Conservation (phyloP, 2,888 invertebrate species). For the Caenorhabditis sulstoni region DNA sequence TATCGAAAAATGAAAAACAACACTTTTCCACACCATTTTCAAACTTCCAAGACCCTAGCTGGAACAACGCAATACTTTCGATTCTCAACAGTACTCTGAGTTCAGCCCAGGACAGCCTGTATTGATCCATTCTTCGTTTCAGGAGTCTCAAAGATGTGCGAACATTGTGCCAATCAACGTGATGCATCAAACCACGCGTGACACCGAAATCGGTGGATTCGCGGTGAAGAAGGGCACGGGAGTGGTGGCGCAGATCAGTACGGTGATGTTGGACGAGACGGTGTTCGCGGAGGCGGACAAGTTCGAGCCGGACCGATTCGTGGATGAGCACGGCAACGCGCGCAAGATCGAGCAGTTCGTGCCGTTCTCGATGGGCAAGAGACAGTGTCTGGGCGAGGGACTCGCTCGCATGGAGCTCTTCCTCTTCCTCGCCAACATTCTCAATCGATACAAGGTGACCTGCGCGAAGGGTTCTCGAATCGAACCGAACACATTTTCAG, state of each 20-base stretch:
- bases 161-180: conserved; percentile 61
- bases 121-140: too few species aligned
- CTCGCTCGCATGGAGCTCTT: conserved; percentile 63
- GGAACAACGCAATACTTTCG: too few species aligned
- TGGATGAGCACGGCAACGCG: conserved; percentile 45
- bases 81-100: background rate
- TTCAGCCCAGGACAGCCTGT: background rate
- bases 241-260: conserved; percentile 61
- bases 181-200: conserved; percentile 31
- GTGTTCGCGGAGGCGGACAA: conserved; percentile 37
- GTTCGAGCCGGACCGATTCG: conserved; percentile 51
- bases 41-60: too few species aligned
- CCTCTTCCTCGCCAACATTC: conserved; percentile 57
- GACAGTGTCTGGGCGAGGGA: conserved; percentile 62
- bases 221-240: conserved; percentile 41
- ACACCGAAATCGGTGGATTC: conserved; percentile 43
- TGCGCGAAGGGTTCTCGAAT: too few species aligned
- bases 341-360: conserved; percentile 56
- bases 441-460: conserved; percentile 45
- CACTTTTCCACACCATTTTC: too few species aligned
- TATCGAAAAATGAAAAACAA: too few species aligned
- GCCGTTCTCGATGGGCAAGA: conserved; percentile 65
- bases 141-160: conserved; percentile 61
- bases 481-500: too few species aligned
- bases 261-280: conserved; percentile 57